Evolutionary conservation across 2,797 vertebrate genomes (phyloP).

Genomic region (Glossophaga mutica): DNA sequence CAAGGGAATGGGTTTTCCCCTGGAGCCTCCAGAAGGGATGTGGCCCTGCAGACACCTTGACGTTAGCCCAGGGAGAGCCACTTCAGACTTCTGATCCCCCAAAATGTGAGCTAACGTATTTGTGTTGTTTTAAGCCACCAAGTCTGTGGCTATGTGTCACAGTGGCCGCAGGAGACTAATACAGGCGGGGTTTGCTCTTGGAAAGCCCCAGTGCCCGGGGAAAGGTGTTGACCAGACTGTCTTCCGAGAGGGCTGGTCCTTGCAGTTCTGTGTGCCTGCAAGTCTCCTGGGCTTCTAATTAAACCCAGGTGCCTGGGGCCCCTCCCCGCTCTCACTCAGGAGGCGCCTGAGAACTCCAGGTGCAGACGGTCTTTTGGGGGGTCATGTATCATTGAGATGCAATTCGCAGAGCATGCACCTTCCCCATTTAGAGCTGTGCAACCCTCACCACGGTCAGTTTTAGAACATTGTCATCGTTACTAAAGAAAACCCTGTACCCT

Average conservation of each 20-base stretch:
- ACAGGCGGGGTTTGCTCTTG: neutral
- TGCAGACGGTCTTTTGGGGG: neutral
- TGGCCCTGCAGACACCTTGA: no score
- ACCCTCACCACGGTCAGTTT: neutral
- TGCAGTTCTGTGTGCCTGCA: no score
- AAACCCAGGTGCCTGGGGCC: neutral
- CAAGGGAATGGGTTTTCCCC: neutral
- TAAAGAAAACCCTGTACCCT: neutral
- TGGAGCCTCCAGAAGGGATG: neutral
- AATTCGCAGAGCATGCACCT: neutral
- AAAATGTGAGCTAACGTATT: neutral
- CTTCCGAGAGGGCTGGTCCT: no score
- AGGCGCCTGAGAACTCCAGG: neutral
- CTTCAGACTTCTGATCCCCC: neutral
- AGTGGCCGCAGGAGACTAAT: neutral
- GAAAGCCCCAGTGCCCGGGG: neutral
- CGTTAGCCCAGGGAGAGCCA: neutral
- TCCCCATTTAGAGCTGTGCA: neutral
- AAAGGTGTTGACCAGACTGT: rapidly evolving
- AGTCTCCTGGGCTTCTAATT: rapidly evolving
- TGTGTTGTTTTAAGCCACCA: neutral
- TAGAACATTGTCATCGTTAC: neutral
- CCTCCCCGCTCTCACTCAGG: neutral
- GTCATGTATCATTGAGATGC: neutral
- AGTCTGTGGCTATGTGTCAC: neutral